Base-by-base conservation (phyloP, 2,888 invertebrate species). In the Perizoma flavofasciatum region DNA sequence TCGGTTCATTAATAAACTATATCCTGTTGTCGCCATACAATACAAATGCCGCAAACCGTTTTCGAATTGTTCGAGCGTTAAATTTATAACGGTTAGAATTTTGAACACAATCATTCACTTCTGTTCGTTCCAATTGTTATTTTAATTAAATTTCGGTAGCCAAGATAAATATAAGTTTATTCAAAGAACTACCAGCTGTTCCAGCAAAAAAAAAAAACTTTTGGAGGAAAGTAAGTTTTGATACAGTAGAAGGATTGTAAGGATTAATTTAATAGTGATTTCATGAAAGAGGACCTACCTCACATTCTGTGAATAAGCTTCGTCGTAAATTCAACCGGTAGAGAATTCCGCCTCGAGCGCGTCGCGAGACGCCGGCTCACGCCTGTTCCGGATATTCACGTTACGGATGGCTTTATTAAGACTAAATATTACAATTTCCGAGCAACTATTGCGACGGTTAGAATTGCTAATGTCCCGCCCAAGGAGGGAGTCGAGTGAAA, bases 371-470 rank as follows among this genome's bases (percentile, higher is more conserved):
- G 69, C 73, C 61, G 53, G 74, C 77, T 75, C 78, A 79, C 81
- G 82, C 81, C 84, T 82, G 85, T 80, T 83, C 85, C 80, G 85
- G 88, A 85, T 88, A 84, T 88, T 82, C 85, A 72, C 79, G 83
- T 86, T 86, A 88, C 86, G 84, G 86, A 89, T 88, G 84, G 86
- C 87, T 88, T 86, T 89, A 89, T 90, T 90, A 89, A 89, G 85
- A 86, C 87, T 86, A 85, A 89, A 89, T 88, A 88, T 89, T 87
- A 86, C 88, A 86, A 86, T 87, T 87, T 84, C 84, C 82, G 71
- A 78, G 87, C 80, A 85, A 89, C 86, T 87, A 86, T 85, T 84
- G 79, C 82, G 74, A 79, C 74, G 78, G 79, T 87, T 85, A 81
- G 87, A 89, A 89, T 90, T 87, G 85, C 87, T 86, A 88, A 88